A percentile compares a stretch with the other conserved stretches of the same genome.
These are phyloP conservation scores for Ochotona curzoniae DNA, from an alignment of 2,113 vertebrate species.

Conservation along the genomic window DNA sequence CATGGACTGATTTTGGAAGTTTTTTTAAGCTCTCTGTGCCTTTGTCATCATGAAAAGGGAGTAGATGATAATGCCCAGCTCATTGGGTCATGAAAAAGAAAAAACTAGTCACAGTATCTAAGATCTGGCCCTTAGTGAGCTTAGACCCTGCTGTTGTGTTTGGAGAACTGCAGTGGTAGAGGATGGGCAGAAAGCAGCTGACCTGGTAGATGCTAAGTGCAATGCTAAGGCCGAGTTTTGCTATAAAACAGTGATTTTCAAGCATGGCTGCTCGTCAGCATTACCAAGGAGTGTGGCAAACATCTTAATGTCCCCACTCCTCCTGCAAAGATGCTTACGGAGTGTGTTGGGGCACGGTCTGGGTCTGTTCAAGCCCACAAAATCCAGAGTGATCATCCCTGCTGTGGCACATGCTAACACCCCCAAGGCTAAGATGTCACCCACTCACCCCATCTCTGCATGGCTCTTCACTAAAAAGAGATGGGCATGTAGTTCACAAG, in stretches of 20 bases:
- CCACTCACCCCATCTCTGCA: accelerated
- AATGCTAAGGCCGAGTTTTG: not conserved
- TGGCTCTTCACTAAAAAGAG: not conserved
- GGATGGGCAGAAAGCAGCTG: not conserved
- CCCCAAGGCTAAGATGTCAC: not conserved
- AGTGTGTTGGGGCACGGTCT: not conserved
- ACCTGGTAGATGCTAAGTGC: not conserved
- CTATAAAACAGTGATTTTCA: not conserved
- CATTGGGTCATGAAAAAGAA: not conserved
- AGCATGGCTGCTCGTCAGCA: not conserved
- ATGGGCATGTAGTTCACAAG: not conserved
- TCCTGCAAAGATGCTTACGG: not conserved
- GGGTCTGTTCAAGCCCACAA: not conserved
- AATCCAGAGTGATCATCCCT: not conserved
- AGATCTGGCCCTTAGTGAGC: not conserved
- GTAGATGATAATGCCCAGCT: not conserved
- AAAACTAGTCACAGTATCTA: not conserved
- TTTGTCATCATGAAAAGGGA: not conserved
- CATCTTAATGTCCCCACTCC: not conserved
- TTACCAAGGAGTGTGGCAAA: slow-evolving; percentile 22
- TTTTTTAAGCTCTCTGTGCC: not conserved
- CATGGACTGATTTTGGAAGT: not conserved
- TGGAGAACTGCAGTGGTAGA: not conserved
- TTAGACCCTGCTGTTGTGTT: too few relatives aligned
- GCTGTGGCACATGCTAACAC: not conserved